Percentiles rank a stretch among this genome's conserved stretches.
These are phyloP conservation scores for Coleophora flavipennella DNA, from an alignment of 2,888 invertebrate genomes.

Conservation along the genomic window DNA sequence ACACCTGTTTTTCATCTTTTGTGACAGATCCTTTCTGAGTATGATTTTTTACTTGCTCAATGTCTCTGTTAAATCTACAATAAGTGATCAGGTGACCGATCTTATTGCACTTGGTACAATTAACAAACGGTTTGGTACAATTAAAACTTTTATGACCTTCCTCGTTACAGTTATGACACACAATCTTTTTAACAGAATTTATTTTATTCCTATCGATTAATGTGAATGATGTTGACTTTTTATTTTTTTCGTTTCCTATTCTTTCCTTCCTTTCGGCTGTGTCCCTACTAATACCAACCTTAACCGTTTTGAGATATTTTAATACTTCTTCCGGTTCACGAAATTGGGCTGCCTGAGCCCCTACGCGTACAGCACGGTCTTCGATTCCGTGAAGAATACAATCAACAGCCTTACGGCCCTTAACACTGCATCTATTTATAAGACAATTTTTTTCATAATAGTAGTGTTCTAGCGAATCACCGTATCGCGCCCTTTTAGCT, in stretches of 20 bases:
- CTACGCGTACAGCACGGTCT: slow-evolving; percentile 7
- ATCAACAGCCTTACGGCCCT: slow-evolving; percentile 9
- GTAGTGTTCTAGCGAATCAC: slow-evolving; percentile 11
- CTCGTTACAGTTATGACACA: slow-evolving; percentile 6
- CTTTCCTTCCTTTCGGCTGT: not conserved
- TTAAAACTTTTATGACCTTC: slow-evolving; percentile 4
- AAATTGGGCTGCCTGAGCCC: slow-evolving; percentile 10
- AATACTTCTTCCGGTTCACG: too few relatives aligned
- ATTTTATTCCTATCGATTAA: not conserved
- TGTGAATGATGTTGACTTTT: not conserved
- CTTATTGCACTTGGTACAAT: slow-evolving; percentile 4
- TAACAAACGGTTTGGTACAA: slow-evolving; percentile 4
- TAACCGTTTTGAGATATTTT: slow-evolving; percentile 6
- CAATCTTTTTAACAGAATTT: not conserved
- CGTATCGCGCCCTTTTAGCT: slow-evolving; percentile 5
- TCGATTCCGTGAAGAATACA: slow-evolving; percentile 8
- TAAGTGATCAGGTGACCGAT: slow-evolving; percentile 3
- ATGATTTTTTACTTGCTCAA: not conserved
- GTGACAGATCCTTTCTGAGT: not conserved
- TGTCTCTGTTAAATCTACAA: not conserved
- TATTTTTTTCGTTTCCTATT: not conserved
- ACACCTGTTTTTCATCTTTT: not conserved
- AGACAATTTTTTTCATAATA: slow-evolving; percentile 10
- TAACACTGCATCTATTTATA: slow-evolving; percentile 10
- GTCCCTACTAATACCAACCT: not conserved